Evolutionary conservation across 2,113 vertebrate genomes (phyloP).

Genomic region (Hassar affinis): DNA sequence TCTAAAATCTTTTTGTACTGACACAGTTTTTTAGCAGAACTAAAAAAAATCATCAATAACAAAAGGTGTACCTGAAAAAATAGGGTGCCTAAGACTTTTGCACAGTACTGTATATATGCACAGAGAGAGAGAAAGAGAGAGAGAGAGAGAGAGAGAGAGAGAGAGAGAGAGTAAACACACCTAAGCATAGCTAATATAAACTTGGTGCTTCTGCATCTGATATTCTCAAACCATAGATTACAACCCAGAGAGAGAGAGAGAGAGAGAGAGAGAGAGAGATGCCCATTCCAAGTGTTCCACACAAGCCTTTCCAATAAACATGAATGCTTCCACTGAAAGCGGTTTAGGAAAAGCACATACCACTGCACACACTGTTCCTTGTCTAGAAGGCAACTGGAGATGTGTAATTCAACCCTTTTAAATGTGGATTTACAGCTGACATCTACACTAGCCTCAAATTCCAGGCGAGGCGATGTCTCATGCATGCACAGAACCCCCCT

Average conservation of each 20-base stretch:
- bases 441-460: slow-evolving; percentile 16
- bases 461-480: not conserved
- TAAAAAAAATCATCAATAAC: too few species aligned
- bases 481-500: not conserved
- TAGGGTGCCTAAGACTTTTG: too few species aligned
- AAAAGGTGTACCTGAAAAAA: too few species aligned
- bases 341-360: slow-evolving; percentile 29
- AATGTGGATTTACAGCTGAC: slow-evolving; percentile 21
- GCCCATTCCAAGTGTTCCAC: slow-evolving; percentile 40
- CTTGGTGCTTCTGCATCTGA: too few species aligned
- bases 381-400: slow-evolving; percentile 9
- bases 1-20: too few species aligned
- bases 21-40: too few species aligned
- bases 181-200: too few species aligned
- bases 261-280: slow-evolving; percentile 17
- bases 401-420: not conserved
- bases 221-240: too few species aligned
- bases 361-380: slow-evolving; percentile 5
- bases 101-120: too few species aligned
- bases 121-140: too few species aligned
- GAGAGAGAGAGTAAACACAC: too few species aligned
- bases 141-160: too few species aligned
- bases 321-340: slow-evolving; percentile 47
- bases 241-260: not conserved
- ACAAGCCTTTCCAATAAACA: slow-evolving; percentile 30